Conservation (phyloP, 2,888 invertebrate species). For the Oscheius onirici region DNA sequence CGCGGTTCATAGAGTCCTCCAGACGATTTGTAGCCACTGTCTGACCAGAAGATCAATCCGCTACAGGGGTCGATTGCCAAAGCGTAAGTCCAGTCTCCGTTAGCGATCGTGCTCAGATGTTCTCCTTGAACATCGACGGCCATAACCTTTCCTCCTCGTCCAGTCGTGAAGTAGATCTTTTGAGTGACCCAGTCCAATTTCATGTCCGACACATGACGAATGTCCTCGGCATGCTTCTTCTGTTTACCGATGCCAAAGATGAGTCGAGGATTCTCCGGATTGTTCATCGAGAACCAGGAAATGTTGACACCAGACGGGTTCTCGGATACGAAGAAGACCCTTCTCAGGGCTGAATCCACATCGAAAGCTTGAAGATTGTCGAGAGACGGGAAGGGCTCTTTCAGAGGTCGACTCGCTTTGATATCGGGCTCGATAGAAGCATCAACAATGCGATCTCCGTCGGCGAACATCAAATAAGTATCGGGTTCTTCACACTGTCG, state of each 20-base stretch:
- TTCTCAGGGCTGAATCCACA: constrained; percentile 67
- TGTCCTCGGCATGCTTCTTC: constrained; percentile 44
- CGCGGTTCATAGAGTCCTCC: constrained; percentile 73
- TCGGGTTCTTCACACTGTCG: constrained; percentile 78
- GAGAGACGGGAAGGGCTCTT: constrained; percentile 60
- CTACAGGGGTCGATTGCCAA: constrained; percentile 96
- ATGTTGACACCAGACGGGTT: constrained; percentile 70
- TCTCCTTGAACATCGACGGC: constrained; percentile 51
- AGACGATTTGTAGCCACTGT: constrained; percentile 73
- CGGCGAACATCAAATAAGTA: constrained; percentile 91
- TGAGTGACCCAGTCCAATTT: constrained; percentile 92
- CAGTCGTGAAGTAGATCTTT: constrained; percentile 97
- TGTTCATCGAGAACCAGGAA: constrained; percentile 71
- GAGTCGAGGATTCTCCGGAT: constrained; percentile 64
- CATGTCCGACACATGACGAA: constrained; percentile 70
- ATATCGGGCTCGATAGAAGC: constrained; percentile 78
- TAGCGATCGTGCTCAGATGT: constrained; percentile 78
- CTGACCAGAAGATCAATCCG: constrained; percentile 90
- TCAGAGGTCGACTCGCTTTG: constrained; percentile 48
- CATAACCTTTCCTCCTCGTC: constrained; percentile 80
- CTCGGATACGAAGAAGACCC: constrained; percentile 67
- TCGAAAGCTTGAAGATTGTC: constrained; percentile 68
- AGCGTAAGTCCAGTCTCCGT: constrained; percentile 91
- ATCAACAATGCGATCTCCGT: constrained; percentile 89
- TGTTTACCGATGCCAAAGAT: constrained; percentile 60